Conservation (phyloP, 2,113 vertebrate species). For the Callipepla californica region DNA sequence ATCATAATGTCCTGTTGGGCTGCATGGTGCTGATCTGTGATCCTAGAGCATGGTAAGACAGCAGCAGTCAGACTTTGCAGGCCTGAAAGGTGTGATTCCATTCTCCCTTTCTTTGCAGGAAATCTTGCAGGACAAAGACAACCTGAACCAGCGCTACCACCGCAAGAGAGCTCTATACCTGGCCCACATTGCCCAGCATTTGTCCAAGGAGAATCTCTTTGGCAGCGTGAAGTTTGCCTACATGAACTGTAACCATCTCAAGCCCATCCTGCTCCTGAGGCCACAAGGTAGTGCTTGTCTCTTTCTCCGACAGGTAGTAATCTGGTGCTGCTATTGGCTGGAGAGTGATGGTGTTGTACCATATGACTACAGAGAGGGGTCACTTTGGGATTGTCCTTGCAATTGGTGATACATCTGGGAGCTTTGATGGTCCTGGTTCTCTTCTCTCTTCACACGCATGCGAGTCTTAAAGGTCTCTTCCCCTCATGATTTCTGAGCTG, state of each 20-base stretch:
- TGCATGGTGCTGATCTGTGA: neutral
- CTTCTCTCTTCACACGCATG: neutral
- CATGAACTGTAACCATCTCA: conserved; percentile 89
- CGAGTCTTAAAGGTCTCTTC: neutral
- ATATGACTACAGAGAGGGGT: neutral
- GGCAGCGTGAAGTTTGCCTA: conserved; percentile 88
- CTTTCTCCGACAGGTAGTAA: neutral
- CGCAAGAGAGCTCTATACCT: conserved; percentile 94
- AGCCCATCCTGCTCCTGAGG: conserved; percentile 86
- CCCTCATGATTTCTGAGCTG: neutral
- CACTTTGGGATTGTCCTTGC: neutral
- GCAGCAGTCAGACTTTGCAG: neutral
- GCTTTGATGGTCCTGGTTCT: neutral
- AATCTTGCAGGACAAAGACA: conserved; percentile 91
- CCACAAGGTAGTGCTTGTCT: conserved; percentile 80
- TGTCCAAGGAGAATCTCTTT: conserved; percentile 81
- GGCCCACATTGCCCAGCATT: conserved; percentile 85
- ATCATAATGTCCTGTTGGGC: neutral
- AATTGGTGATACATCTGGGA: neutral
- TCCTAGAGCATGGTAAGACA: neutral
- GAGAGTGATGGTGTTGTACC: neutral
- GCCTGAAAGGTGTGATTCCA: neutral
- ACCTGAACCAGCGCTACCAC: conserved; percentile 94
- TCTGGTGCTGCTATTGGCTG: rapidly evolving
- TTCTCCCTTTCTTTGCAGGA: conserved; percentile 69